These are phyloP conservation scores for Tethea ocularis DNA, from an alignment of 2,888 invertebrate genomes.

Conservation along the genomic window DNA sequence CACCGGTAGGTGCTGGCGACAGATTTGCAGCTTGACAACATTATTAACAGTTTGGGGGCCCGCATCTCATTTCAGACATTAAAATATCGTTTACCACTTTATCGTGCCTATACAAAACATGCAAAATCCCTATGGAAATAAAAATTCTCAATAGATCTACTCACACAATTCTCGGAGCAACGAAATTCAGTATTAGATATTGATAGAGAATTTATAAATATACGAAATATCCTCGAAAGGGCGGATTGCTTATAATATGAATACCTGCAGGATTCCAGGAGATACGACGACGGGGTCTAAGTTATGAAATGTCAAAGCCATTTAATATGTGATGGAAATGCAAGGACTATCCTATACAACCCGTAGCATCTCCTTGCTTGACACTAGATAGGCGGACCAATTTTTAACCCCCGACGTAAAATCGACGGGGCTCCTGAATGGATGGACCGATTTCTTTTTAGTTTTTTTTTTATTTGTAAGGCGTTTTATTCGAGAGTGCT, in stretches of 20 bases:
- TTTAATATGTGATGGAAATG: not conserved
- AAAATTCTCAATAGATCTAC: slow-evolving; percentile 17
- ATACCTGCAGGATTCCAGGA: slow-evolving; percentile 20
- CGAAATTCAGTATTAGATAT: slow-evolving; percentile 35
- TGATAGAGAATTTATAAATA: slow-evolving; percentile 44
- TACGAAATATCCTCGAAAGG: slow-evolving; percentile 39
- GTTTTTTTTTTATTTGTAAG: too few species aligned
- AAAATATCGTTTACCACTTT: not conserved
- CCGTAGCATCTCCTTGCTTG: too few species aligned
- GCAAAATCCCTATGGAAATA: slow-evolving; percentile 6
- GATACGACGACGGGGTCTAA: slow-evolving; percentile 19
- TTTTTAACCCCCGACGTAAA: too few species aligned
- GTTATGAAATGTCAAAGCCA: slow-evolving; percentile 32
- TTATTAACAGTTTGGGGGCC: too few species aligned
- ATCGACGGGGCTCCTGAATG: too few species aligned
- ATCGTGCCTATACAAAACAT: not conserved
- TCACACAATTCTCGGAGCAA: slow-evolving; percentile 26
- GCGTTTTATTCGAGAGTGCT: too few species aligned
- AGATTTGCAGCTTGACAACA: too few species aligned
- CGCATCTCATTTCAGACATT: not conserved
- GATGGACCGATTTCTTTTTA: too few species aligned
- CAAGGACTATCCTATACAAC: too few species aligned
- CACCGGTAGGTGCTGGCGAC: too few species aligned
- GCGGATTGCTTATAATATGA: slow-evolving; percentile 26
- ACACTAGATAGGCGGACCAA: too few species aligned